Conservation (phyloP, 2,113 vertebrate species). For the Phaethon lepturus region DNA sequence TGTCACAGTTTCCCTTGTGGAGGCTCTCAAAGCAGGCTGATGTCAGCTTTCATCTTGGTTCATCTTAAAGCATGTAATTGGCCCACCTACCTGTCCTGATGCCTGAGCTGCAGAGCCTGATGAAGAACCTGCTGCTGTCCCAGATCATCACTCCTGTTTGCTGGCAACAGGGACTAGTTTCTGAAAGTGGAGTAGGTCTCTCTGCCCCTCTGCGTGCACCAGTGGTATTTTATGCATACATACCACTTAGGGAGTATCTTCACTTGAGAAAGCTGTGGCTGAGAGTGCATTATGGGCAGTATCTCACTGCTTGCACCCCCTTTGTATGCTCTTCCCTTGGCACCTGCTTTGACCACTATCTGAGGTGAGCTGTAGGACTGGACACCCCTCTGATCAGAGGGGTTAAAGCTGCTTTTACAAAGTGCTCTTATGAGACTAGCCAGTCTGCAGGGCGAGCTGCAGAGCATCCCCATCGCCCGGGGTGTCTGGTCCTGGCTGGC, state of each 20-base stretch:
- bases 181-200: conserved; percentile 26
- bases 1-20: neutral
- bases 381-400: neutral
- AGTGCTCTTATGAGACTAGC: rapidly evolving
- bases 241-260: neutral
- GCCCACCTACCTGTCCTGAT: neutral
- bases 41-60: neutral
- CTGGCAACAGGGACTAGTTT: neutral
- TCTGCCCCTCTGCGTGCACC: neutral
- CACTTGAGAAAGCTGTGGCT: neutral
- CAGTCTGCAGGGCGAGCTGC: neutral
- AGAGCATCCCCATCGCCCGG: rapidly evolving
- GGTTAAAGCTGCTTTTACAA: neutral
- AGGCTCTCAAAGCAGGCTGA: neutral
- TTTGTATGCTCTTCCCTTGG: neutral
- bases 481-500: neutral
- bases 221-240: neutral
- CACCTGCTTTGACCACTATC: neutral
- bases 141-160: neutral
- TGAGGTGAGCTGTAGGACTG: neutral
- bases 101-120: neutral
- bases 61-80: neutral
- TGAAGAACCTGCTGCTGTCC: neutral
- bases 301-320: rapidly evolving
- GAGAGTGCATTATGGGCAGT: rapidly evolving